Evolutionary conservation across 37 sponge, comb jelly and placozoan species (phyloP), one percentile per base, ranked within the genome.

Genomic region (Spongilla lacustris): DNA sequence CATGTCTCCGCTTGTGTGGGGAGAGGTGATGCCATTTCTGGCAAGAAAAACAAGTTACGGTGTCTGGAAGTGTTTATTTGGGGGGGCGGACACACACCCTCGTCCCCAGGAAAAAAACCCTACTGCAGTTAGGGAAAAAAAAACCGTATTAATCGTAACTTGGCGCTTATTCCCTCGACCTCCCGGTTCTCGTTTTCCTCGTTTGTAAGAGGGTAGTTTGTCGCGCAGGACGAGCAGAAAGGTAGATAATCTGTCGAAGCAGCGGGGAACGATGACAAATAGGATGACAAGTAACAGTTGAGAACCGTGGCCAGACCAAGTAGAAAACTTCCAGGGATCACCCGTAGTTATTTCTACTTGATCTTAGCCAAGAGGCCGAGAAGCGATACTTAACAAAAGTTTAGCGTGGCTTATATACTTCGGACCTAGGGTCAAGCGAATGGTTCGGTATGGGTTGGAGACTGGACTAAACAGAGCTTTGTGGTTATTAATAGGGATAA

Each of bases 1-100:
- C 58, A 58, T 58, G 58, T 58, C 58, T 58, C 58, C 58, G 58
- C 58, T 58, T 58, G 58, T 58, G 58, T 58, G 58, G 58, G 58
- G 58, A 58, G 58, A 58, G 58, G 58, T 58, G 58, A 58, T 58
- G 58, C 58, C 58, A 58, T 58, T 58, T 58, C 58, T 58, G 58
- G 58, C 58, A 58, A 58, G 58, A 58, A 58, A 58, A 58, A 58
- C 58, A 58, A 58, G 58, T 58, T 58, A 58, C 58, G 58, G 58
- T 58, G 58, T 58, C 58, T 58, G 58, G 58, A 58, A 58, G 58
- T 58, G 58, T 58, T 58, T 58, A 58, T 58, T 58, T 58, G 58
- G 58, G 58, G 58, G 58, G 58, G 58, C 58, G 58, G 58, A 58
- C 58, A 58, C 58, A 58, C 58, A 58, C 58, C 58, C 58, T 58